These are phyloP conservation scores for Choloepus hoffmanni DNA, from an alignment of 2,113 vertebrate species.

Conservation along the genomic window DNA sequence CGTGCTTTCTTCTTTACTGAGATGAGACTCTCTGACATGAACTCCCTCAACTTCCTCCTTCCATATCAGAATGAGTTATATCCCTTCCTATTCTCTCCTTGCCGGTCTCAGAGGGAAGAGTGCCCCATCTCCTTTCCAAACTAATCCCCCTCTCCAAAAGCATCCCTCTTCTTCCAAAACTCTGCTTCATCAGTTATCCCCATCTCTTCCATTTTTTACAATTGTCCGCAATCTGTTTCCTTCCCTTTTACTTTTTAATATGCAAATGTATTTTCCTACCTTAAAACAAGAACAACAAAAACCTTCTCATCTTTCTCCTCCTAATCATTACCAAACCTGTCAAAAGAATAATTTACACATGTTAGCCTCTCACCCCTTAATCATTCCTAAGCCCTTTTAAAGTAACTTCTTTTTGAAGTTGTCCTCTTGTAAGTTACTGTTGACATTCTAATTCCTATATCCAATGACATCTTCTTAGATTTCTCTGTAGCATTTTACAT, in stretches of 20 bases:
- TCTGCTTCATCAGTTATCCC: neutral
- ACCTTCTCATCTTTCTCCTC: neutral
- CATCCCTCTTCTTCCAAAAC: neutral
- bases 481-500: constrained; percentile 9
- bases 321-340: neutral
- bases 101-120: neutral
- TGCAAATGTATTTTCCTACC: constrained; percentile 14
- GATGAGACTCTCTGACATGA: neutral
- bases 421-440: neutral
- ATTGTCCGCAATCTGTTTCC: neutral
- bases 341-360: neutral
- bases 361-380: constrained; percentile 20
- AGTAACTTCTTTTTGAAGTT: constrained; percentile 51
- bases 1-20: constrained; percentile 48
- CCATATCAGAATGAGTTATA: neutral
- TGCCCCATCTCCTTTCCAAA: constrained; percentile 5
- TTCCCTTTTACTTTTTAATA: neutral
- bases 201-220: constrained; percentile 18
- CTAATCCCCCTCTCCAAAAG: neutral
- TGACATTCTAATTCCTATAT: constrained; percentile 1
- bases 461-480: neutral
- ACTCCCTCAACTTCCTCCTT: neutral
- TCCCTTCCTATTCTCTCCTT: neutral
- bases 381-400: constrained; percentile 23
- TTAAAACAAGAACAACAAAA: constrained; percentile 39